These are phyloP conservation scores for Idaea dimidiata DNA, from an alignment of 2,888 invertebrate species.

Conservation along the genomic window DNA sequence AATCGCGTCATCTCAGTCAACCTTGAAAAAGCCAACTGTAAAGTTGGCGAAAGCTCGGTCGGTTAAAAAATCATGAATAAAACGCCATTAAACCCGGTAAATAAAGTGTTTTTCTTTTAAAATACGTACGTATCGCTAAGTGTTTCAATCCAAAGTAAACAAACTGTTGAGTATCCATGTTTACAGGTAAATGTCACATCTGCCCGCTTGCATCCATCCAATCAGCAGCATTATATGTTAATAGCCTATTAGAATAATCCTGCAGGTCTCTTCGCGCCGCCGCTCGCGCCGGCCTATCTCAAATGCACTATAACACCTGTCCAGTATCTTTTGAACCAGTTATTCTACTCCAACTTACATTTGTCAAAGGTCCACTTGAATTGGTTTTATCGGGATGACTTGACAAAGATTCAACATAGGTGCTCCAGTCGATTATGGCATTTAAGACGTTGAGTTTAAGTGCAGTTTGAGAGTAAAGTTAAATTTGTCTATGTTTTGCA, in stretches of 20 bases:
- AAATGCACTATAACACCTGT: constrained; percentile 37
- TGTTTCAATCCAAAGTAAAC: too few relatives aligned
- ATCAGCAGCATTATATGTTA: constrained; percentile 82
- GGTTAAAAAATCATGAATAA: too few relatives aligned
- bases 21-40: too few relatives aligned
- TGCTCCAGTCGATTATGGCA: constrained; percentile 26
- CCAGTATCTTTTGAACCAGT: constrained; percentile 42
- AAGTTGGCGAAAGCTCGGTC: too few relatives aligned
- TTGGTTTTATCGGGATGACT: constrained; percentile 42
- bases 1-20: too few relatives aligned
- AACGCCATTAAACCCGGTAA: too few relatives aligned
- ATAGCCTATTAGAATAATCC: constrained; percentile 79
- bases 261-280: constrained; percentile 64
- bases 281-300: constrained; percentile 48
- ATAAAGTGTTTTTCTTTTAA: too few relatives aligned
- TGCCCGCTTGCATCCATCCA: constrained; percentile 79
- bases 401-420: constrained; percentile 22
- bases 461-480: constrained; percentile 8
- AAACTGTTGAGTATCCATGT: constrained; percentile 50
- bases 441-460: background rate
- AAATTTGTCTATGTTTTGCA: constrained; percentile 42
- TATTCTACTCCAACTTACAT: constrained; percentile 9
- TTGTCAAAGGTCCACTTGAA: constrained; percentile 35
- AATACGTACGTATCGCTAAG: too few relatives aligned
- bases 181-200: constrained; percentile 59